phyloP scores from a whole-genome alignment of 2,113 vertebrate genomes.

The Melospiza melodia region DNA sequence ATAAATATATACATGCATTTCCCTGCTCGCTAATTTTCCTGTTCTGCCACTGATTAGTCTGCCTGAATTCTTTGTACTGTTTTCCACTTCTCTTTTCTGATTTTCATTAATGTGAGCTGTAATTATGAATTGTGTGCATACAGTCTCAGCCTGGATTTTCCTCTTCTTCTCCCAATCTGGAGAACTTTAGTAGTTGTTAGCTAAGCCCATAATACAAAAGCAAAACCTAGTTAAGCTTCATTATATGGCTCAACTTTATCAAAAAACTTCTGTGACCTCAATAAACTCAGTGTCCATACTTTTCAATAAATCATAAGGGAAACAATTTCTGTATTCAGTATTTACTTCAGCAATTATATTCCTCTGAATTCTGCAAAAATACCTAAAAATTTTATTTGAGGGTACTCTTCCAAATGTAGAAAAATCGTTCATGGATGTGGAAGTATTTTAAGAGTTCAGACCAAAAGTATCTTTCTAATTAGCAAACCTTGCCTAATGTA shows the following conservation, averaged over 20 bases:
- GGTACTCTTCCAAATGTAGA: background rate
- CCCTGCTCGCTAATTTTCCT: background rate
- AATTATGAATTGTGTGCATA: background rate
- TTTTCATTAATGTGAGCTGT: background rate
- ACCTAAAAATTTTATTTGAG: background rate
- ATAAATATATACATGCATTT: background rate
- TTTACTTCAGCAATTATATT: background rate
- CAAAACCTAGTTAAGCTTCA: background rate
- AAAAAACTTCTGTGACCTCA: background rate
- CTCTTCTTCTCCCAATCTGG: background rate
- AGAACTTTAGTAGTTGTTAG: background rate
- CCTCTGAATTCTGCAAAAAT: background rate
- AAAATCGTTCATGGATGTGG: fast-evolving
- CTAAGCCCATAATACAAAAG: background rate
- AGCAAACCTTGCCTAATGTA: background rate
- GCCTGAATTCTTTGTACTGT: background rate
- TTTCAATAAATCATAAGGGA: background rate
- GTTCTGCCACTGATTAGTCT: background rate
- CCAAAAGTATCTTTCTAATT: background rate
- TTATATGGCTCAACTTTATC: background rate
- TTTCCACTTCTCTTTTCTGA: background rate
- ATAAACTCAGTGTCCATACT: background rate
- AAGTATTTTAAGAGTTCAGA: background rate
- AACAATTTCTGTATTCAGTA: background rate
- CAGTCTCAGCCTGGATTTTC: background rate